Evolutionary conservation across 2,888 invertebrate species (phyloP), one percentile per base, ranked within the genome.

Genomic region (Branchellion lobata): DNA sequence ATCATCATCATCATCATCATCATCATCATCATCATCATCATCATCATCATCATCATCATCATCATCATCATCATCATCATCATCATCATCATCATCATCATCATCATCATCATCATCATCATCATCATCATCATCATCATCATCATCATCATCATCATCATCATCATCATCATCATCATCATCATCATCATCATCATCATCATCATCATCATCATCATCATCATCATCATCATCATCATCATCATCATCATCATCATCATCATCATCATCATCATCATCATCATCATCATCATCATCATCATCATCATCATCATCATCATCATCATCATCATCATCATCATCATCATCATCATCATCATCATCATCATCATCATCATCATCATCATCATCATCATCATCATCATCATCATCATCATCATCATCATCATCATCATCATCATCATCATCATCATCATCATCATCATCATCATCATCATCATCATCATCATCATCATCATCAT

Each of bases 31-130:
- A 36, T 72, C 75, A 75, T 51, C 75, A 75, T 75, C 75, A 75
- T 75, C 75, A 31, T 75, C 75, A 31, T 53, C 53, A 31, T 75
- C 75, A 53, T 53, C 75, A 29, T 75, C 53, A 31, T 75, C 27
- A 51, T 53, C 51, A 14, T 27, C 53, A 40, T 40, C 40, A 40
- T 40, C 40, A 40, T 40, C 40, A 40, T 40, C 40, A 40, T 40
- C 40, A 40, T 40, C 40, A 40, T 40, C 40, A 40, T 40, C 5
- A 40, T 40, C 40, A 40, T 40, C 40, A 40, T 40, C 40, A 40
- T 40, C 40, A 40, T 40, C 40, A 14, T 40, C 40, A 14, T 40
- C 40, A 40, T 40, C 40, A 14, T 40, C 40, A 40, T 40, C 40
- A 40, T 40, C 40, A 40, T 40, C 40, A 40, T 40, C 40, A 40